Evolutionary conservation across 2,797 vertebrate species (phyloP).

Genomic region (Aplochiton taeniatus): DNA sequence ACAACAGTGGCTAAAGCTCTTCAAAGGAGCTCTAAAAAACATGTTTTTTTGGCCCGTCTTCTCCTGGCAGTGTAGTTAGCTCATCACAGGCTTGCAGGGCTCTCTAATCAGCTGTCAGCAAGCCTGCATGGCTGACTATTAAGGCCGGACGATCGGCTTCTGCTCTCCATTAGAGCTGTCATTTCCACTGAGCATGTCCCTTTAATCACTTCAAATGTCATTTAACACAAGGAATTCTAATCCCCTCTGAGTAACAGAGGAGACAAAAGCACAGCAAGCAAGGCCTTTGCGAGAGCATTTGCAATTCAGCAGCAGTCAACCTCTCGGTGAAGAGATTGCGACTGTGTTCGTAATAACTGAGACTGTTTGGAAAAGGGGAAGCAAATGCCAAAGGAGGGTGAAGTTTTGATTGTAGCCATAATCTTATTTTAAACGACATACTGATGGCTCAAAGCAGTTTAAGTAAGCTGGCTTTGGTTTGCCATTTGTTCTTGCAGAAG

Average conservation of each 20-base stretch:
- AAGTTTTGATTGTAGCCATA: neutral
- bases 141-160: slow-evolving; percentile 4
- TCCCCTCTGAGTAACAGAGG: slow-evolving; percentile 46
- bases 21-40: slow-evolving; percentile 7
- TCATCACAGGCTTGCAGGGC: slow-evolving; percentile 33
- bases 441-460: no score
- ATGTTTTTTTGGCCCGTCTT: slow-evolving; percentile 20
- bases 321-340: slow-evolving; percentile 17
- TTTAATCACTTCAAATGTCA: slow-evolving; percentile 74
- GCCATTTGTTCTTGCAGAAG: no score
- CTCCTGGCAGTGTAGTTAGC: slow-evolving; percentile 16
- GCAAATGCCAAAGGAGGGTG: neutral
- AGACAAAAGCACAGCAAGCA: slow-evolving; percentile 53
- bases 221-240: slow-evolving; percentile 66
- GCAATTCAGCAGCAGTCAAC: slow-evolving; percentile 37
- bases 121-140: neutral
- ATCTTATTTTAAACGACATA: no score
- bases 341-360: slow-evolving; percentile 10
- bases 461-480: no score
- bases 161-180: slow-evolving; percentile 33
- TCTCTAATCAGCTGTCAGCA: slow-evolving; percentile 33
- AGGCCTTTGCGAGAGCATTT: slow-evolving; percentile 29
- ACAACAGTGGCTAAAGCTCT: neutral
- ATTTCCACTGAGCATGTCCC: slow-evolving; percentile 56
- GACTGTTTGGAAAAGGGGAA: neutral